Base-by-base conservation (phyloP, 2,888 invertebrate species). In the Molorchus minor region DNA sequence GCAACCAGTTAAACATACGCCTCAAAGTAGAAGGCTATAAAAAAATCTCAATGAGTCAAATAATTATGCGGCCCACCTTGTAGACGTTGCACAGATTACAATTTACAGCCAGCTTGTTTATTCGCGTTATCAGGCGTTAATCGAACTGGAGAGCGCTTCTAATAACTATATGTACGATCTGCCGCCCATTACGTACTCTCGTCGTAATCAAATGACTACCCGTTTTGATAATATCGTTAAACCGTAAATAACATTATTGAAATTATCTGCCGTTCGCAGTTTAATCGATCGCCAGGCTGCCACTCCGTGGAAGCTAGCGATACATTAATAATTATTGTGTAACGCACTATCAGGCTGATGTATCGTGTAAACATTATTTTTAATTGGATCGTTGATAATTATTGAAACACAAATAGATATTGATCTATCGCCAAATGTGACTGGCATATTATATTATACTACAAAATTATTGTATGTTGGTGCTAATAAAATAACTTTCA, bases 141-240 rank as follows among this genome's bases (percentile, higher is more conserved):
- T 59, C 62, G 56, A 59, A 56, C 43, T 56, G 54, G 55, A 58
- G 55, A 57, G 59, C 43, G 12, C 54, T 55, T 57, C 64, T 64
- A 62, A 61, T 62, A 64, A 60, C 58, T 54, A 61, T 61, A 46
- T 56, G 46, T 45, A 55, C 58, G 56, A 61, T 62, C 57, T 52
- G 33, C 52, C 55, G 51, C 54, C 58, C 59, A 57, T 64, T 64
- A 58, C 58, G 58, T 52, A 56, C 61, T 59, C 44, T 51, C 30
- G 29, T 55, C 58, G 56, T 58, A 65, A 65, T 65, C 56, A 65
- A 63, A 58, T 56, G 55, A 56, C 63, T 61, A 55, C 51, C 55
- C 60, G 58, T 62, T 65, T 59, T 58, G 61, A 65, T 65, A 61
- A 60, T 61, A 63, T 61, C 61, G 56, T 65, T 58, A 65, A 65